Evolutionary conservation across 2,888 invertebrate genomes (phyloP).

Genomic region (Kuschelorhynchus macadamiae): DNA sequence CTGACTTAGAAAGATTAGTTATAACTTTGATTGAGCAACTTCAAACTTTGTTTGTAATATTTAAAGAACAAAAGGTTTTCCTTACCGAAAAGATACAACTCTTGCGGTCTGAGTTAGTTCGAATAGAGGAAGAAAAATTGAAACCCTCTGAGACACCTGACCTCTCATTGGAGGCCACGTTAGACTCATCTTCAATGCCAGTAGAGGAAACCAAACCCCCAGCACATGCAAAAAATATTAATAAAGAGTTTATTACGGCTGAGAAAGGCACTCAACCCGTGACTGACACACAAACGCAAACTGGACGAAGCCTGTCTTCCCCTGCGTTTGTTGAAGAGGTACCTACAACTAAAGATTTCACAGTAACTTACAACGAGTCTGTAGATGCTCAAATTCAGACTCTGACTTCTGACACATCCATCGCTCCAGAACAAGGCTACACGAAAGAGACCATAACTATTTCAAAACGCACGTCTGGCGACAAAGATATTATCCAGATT

Average conservation of each 20-base stretch:
- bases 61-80: slow-evolving; percentile 75
- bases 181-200: slow-evolving; percentile 80
- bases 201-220: slow-evolving; percentile 74
- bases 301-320: slow-evolving; percentile 74
- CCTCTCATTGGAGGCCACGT: slow-evolving; percentile 74
- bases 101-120: slow-evolving; percentile 69
- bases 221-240: slow-evolving; percentile 55
- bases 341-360: slow-evolving; percentile 70
- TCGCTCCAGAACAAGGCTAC: slow-evolving; percentile 65
- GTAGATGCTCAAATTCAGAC: slow-evolving; percentile 75
- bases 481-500: slow-evolving; percentile 81
- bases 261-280: slow-evolving; percentile 52
- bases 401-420: slow-evolving; percentile 59
- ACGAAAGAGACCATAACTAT: slow-evolving; percentile 77
- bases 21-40: slow-evolving; percentile 72
- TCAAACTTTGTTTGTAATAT: slow-evolving; percentile 71
- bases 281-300: slow-evolving; percentile 77
- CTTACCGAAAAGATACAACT: slow-evolving; percentile 73
- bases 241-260: slow-evolving; percentile 52
- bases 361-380: slow-evolving; percentile 71
- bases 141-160: slow-evolving; percentile 64
- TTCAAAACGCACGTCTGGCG: slow-evolving; percentile 73
- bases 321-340: slow-evolving; percentile 62
- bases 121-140: slow-evolving; percentile 60
- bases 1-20: slow-evolving; percentile 70